These are phyloP conservation scores for Pollachius pollachius DNA, from an alignment of 2,113 vertebrate species.

Conservation along the genomic window DNA sequence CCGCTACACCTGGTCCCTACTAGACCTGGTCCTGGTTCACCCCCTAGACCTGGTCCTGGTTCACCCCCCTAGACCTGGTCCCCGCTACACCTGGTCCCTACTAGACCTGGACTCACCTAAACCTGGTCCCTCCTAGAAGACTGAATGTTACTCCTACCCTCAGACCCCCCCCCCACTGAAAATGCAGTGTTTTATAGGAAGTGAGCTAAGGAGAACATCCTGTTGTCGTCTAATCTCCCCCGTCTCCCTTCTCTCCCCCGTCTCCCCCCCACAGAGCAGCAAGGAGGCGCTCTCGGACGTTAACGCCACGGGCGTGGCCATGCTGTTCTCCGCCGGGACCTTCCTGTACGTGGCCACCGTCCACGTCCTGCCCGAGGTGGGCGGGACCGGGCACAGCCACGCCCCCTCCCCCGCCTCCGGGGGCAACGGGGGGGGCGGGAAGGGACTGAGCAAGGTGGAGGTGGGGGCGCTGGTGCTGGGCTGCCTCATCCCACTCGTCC, in stretches of 20 bases:
- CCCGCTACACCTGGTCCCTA: too few relatives aligned
- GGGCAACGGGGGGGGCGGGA: slow-evolving; percentile 77
- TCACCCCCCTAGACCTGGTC: too few relatives aligned
- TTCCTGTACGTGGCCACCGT: slow-evolving; percentile 99
- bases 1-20: too few relatives aligned
- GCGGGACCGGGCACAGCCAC: slow-evolving; percentile 92
- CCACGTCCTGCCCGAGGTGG: slow-evolving; percentile 96
- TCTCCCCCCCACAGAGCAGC: slow-evolving; percentile 83
- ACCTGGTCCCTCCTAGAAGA: too few relatives aligned
- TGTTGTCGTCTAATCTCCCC: not conserved
- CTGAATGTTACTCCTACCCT: too few relatives aligned
- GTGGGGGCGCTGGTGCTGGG: slow-evolving; percentile 90
- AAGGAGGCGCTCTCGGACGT: slow-evolving; percentile 95
- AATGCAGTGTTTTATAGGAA: too few relatives aligned
- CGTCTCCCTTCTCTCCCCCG: not conserved
- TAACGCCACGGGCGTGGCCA: slow-evolving; percentile 96
- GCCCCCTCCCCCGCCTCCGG: slow-evolving; percentile 67
- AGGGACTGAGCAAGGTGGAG: slow-evolving; percentile 92
- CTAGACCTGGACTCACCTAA: too few relatives aligned
- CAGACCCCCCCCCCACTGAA: too few relatives aligned
- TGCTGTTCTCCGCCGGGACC: slow-evolving; percentile 98
- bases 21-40: too few relatives aligned
- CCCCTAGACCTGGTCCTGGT: too few relatives aligned
- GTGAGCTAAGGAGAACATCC: too few relatives aligned
- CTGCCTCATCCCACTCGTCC: slow-evolving; percentile 92